A percentile compares a stretch with the other conserved stretches of the same genome.
These are phyloP conservation scores for Actinernus sp. DNA, from an alignment of 92 coral and sea anemone genomes.

Conservation along the genomic window DNA sequence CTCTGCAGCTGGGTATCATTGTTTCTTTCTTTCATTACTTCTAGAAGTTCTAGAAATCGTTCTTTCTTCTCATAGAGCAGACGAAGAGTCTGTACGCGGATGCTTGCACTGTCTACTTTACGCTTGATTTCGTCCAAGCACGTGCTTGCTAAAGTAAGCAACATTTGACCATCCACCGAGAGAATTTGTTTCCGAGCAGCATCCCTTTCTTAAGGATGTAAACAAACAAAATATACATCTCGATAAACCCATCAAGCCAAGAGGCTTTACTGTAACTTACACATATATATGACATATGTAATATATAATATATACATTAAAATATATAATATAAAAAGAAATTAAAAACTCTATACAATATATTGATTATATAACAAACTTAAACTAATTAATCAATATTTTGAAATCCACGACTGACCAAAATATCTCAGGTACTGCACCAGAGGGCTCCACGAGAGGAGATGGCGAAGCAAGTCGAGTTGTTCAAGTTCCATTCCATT, in stretches of 20 bases:
- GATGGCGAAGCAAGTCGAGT: constrained; percentile 56
- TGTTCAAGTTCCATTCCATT: constrained; percentile 11
- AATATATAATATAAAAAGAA: too few species aligned
- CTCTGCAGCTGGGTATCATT: neutral
- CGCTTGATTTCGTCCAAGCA: constrained; percentile 47
- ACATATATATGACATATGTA: too few species aligned
- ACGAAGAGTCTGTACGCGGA: constrained; percentile 16
- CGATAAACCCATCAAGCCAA: too few species aligned
- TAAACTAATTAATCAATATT: too few species aligned
- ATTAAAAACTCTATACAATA: too few species aligned
- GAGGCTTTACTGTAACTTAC: too few species aligned
- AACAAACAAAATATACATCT: too few species aligned
- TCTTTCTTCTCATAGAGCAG: constrained; percentile 29
- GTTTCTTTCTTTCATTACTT: neutral
- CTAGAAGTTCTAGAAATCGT: constrained; percentile 32
- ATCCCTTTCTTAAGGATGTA: too few species aligned
- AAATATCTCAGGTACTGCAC: constrained; percentile 30
- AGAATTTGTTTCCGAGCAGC: too few species aligned
- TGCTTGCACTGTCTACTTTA: constrained; percentile 22
- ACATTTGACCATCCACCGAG: constrained; percentile 29
- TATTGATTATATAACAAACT: too few species aligned
- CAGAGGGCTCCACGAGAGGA: constrained; percentile 79
- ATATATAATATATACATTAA: too few species aligned
- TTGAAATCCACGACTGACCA: too few species aligned
- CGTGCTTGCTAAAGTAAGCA: constrained; percentile 41